Evolutionary conservation across 2,888 invertebrate species (phyloP), one percentile per base, ranked within the genome.

Genomic region (Celastrina argiolus): DNA sequence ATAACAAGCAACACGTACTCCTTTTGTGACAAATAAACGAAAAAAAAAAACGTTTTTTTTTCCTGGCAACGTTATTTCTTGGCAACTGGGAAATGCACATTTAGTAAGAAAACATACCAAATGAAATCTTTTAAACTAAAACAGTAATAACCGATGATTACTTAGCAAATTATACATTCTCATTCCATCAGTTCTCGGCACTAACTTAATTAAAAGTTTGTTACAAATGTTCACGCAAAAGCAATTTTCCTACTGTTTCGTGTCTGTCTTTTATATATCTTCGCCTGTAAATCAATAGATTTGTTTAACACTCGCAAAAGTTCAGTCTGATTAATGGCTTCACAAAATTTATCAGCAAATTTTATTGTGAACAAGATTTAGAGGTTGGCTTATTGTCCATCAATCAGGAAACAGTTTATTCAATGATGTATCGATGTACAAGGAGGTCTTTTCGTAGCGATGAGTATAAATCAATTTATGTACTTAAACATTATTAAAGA

Each of bases 291-390:
- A 36, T 59, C 36, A 36, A 59, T 59, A 31, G 31, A n/a, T 59
- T 34, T 59, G 59, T 59, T 59, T 59, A 31, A 34, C 34, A 34
- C 59, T 34, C 59, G 1, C 34, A 16, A 36, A 59, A 34, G 36
- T 31, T 59, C 36, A 59, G 18, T 36, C 34, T 59, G 18, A 59
- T 59, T 34, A 59, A 59, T 59, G 10, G 12, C 34, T 36, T 26
- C 6, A 18, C 16, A 18, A 59, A 16, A 59, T 59, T 59, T 59
- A 59, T 12, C n/a, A 36, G 59, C 36, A 18, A 59, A 16, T 36
- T 58, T 59, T 34, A 59, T 59, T 59, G 16, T 34, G 10, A 51
- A 51, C 22, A 26, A 51, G 51, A 22, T 51, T 51, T 51, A 51
- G 51, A 51, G 51, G 22, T 51, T 51, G 51, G 51, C 51, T 12